A percentile compares a stretch with the other conserved stretches of the same genome.
phyloP scores from a whole-genome alignment of 2,888 invertebrate species.

The Heliothis peltigera region DNA sequence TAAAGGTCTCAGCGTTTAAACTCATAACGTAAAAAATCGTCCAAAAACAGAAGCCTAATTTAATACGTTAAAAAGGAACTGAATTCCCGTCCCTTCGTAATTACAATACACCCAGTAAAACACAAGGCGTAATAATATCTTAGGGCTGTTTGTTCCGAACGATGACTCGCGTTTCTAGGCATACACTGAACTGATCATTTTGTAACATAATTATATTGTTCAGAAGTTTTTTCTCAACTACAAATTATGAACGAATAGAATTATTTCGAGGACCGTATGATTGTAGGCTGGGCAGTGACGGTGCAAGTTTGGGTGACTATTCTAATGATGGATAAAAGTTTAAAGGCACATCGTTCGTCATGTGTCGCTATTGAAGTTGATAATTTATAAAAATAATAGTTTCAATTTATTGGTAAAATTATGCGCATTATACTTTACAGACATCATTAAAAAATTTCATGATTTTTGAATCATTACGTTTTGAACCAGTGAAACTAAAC shows the following conservation, averaged over 20 bases:
- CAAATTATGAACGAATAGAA: constrained; percentile 86
- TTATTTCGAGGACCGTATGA: constrained; percentile 86
- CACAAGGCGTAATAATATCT: constrained; percentile 44
- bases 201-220: constrained; percentile 88
- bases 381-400: background rate
- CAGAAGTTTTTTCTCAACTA: constrained; percentile 84
- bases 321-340: constrained; percentile 37
- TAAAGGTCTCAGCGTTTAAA: background rate
- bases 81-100: constrained; percentile 12
- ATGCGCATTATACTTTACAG: no score
- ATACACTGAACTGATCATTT: constrained; percentile 86
- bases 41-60: background rate
- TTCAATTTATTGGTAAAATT: background rate
- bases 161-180: constrained; percentile 72
- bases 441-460: no score
- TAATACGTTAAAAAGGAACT: background rate
- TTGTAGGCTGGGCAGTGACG: constrained; percentile 82
- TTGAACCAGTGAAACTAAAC: no score
- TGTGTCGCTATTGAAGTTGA: background rate
- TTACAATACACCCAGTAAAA: constrained; percentile 18
- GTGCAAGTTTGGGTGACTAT: constrained; percentile 71
- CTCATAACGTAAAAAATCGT: background rate
- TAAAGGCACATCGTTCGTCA: background rate
- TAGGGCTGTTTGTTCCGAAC: constrained; percentile 61
- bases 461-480: no score